A percentile compares a stretch with the other conserved stretches of the same genome.
phyloP scores from a whole-genome alignment of 2,113 vertebrate genomes.

The Microcebus lehilahytsara region DNA sequence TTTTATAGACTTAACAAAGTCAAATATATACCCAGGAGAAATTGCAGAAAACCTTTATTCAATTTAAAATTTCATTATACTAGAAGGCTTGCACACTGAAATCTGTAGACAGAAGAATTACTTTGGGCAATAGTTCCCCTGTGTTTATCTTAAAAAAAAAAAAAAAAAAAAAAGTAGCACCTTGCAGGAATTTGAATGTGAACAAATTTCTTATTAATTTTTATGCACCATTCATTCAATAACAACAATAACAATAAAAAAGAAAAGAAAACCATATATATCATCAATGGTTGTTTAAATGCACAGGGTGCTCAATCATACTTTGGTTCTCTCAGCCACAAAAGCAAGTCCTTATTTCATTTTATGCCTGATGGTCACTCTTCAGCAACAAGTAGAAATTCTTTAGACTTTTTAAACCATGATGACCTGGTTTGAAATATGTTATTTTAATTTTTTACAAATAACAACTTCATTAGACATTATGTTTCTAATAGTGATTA shows the following conservation, averaged over 20 bases:
- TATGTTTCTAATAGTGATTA: not conserved
- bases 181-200: constrained; percentile 36
- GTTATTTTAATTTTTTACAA: not conserved
- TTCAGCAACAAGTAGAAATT: not conserved
- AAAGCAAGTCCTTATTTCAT: not conserved
- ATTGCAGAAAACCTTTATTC: constrained; percentile 57
- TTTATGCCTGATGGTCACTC: not conserved
- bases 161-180: not conserved
- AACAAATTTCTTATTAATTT: constrained; percentile 19
- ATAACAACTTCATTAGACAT: not conserved
- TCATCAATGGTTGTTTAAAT: not conserved
- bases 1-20: constrained; percentile 47
- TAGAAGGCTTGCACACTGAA: not conserved
- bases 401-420: not conserved
- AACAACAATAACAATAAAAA: not conserved
- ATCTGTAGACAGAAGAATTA: constrained; percentile 38
- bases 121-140: constrained; percentile 29
- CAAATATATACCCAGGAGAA: not conserved
- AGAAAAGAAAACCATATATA: not conserved
- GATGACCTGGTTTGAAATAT: not conserved
- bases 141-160: constrained; percentile 34
- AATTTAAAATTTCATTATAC: constrained; percentile 59
- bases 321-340: not conserved
- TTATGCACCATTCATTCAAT: not conserved
- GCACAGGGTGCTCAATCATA: not conserved